These are phyloP conservation scores for Rhynchopsitta pachyrhyncha DNA, from an alignment of 2,113 vertebrate species.

Conservation along the genomic window DNA sequence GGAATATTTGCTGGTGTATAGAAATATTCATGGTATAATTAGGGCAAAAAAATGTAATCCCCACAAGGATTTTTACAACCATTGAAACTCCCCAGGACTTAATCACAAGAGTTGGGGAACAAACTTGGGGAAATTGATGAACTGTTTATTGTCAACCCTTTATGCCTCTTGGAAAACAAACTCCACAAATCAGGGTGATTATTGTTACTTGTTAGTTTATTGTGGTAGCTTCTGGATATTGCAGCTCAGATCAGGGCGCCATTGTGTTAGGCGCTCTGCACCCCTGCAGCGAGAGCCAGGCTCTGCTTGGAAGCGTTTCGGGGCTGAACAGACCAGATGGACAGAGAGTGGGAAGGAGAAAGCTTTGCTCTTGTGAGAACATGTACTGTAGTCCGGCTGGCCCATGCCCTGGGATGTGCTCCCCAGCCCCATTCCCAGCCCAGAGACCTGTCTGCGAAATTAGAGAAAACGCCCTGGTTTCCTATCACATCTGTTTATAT, in stretches of 20 bases:
- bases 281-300: not conserved
- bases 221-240: constrained; percentile 5
- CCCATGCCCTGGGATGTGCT: not conserved
- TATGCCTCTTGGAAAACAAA: not conserved
- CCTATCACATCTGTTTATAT: not conserved
- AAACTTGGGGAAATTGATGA: constrained; percentile 31
- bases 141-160: constrained; percentile 45
- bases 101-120: constrained; percentile 24
- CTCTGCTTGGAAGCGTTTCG: fast-evolving
- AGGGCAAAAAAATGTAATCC: not conserved
- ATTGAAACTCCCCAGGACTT: not conserved
- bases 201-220: constrained; percentile 32
- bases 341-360: not conserved
- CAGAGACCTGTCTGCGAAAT: not conserved
- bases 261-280: not conserved
- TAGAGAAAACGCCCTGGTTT: not conserved
- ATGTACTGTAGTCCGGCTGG: fast-evolving
- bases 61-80: not conserved
- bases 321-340: not conserved
- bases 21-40: constrained; percentile 1
- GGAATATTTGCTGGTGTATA: constrained; percentile 30
- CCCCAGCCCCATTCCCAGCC: not conserved
- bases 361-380: fast-evolving
- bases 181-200: not conserved
- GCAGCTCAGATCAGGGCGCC: not conserved